Evolutionary conservation across 2,113 vertebrate genomes (phyloP).

Genomic region (Gopherus evgoodei): DNA sequence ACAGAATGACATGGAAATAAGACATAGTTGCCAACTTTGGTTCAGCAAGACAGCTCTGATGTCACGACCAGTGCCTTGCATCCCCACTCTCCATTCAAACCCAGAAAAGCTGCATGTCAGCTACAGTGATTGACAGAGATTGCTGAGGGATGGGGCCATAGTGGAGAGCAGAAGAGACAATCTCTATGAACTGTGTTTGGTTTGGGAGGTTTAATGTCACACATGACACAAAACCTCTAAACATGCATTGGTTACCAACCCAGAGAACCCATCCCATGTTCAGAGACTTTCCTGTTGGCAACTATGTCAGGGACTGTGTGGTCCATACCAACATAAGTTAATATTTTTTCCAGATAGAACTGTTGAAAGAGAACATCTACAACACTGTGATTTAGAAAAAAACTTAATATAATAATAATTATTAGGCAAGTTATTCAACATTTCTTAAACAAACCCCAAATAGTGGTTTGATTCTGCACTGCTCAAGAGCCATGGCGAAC

Average conservation of each 20-base stretch:
- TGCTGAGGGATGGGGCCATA: not conserved
- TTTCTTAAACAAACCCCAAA: slow-evolving; percentile 1
- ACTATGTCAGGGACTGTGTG: slow-evolving; percentile 62
- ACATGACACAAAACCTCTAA: not conserved
- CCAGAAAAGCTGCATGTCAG: slow-evolving; percentile 9
- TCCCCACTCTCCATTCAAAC: slow-evolving; percentile 10
- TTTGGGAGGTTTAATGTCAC: not conserved
- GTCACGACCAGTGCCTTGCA: not conserved
- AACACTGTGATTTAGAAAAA: slow-evolving; percentile 59
- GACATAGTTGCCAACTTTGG: slow-evolving; percentile 60
- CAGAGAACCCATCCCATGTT: not conserved
- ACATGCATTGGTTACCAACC: not conserved
- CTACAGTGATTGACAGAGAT: slow-evolving; percentile 52
- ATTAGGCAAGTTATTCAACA: slow-evolving; percentile 67
- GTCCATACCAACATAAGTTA: slow-evolving; percentile 57
- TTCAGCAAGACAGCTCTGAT: slow-evolving; percentile 19
- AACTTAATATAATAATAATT: slow-evolving; percentile 40
- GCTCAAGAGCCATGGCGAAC: slow-evolving; percentile 36
- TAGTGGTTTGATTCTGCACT: slow-evolving; percentile 5
- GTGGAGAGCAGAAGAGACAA: not conserved
- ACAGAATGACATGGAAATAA: slow-evolving; percentile 80
- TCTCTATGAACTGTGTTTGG: not conserved
- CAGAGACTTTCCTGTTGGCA: slow-evolving; percentile 63
- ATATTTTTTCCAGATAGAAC: slow-evolving; percentile 45
- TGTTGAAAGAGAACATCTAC: slow-evolving; percentile 66